Base-by-base conservation (phyloP, 2,113 vertebrate species). In the Silurus glanis region DNA sequence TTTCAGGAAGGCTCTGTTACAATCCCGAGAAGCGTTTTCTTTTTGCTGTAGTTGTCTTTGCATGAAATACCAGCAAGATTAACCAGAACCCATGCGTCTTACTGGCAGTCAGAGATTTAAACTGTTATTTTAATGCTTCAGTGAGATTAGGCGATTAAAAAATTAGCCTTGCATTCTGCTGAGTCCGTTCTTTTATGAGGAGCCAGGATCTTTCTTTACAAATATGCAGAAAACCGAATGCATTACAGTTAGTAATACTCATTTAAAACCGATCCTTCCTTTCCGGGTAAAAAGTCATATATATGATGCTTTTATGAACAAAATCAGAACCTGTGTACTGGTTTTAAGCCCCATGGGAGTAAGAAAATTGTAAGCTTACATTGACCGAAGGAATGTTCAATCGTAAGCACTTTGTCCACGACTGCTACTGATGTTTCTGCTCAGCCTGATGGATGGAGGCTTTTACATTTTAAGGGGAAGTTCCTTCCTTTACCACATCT, bases 401-500 rank as follows among this genome's bases (percentile, higher is more conserved):
- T 8, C 37, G 7, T 83, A 37, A 89, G 53, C 83, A 69, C 67
- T 47, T 69, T 10, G 79, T 87, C 64, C 74, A 49, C 74, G 85
- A 86, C 56, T 66, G 80, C 62, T 88, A 21, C 85, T 86, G 79
- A 49, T 74, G 82, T 81, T 71, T 74, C 64, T 49, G 49, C 72
- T 87, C 47, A 66, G 85, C 56, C 66, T 51, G 75, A 90, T 88
- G 76, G 69, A 90, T 87, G 84, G 88, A 84, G 80, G 72, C 64
- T 67, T 87, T 86, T 83, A 55, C 55, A 55, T 90, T 76, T 74
- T 8, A 67, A 37, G 67, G 74, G 61, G 47, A 84, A 90, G 89
- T 87, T 84, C 86, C 85, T 85, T 79, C 80, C 75, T 79, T 67
- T 9, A 87, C 89, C 89, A 90, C 89, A 89, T 90, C 85, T 87